phyloP scores from a whole-genome alignment of 2,888 invertebrate species.

The Choreutis nemorana region DNA sequence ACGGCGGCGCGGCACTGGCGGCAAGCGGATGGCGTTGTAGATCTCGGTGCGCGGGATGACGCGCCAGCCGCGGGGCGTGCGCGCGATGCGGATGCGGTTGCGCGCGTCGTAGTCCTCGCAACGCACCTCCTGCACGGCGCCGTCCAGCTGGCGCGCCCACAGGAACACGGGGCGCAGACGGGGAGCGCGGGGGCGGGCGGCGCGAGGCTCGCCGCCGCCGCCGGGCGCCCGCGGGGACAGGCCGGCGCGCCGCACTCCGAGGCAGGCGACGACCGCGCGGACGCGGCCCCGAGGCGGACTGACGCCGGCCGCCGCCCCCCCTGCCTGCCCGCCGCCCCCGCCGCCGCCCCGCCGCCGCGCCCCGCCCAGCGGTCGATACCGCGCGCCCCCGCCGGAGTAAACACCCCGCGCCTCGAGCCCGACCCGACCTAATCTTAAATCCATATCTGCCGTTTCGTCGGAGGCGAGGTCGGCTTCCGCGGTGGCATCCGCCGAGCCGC shows the following conservation, averaged over 20 bases:
- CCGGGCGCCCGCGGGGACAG: slow-evolving; percentile 55
- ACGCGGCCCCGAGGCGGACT: slow-evolving; percentile 60
- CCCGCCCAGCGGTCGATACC: slow-evolving; percentile 28
- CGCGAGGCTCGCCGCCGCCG: slow-evolving; percentile 63
- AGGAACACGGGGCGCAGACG: slow-evolving; percentile 84
- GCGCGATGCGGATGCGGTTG: slow-evolving; percentile 83
- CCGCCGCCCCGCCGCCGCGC: slow-evolving; percentile 29
- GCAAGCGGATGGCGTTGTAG: slow-evolving; percentile 52
- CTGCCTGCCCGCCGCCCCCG: slow-evolving; percentile 34
- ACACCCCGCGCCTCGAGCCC: slow-evolving; percentile 79
- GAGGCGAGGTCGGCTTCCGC: not conserved
- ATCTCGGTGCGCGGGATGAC: slow-evolving; percentile 81
- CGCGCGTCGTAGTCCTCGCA: slow-evolving; percentile 89
- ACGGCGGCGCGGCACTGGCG: slow-evolving; percentile 20
- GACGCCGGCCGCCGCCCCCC: slow-evolving; percentile 24
- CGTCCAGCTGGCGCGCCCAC: slow-evolving; percentile 84
- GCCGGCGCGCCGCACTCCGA: slow-evolving; percentile 53
- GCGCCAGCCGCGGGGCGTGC: slow-evolving; percentile 83
- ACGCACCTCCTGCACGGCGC: slow-evolving; percentile 82
- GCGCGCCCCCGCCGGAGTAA: slow-evolving; percentile 63
- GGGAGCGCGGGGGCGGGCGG: slow-evolving; percentile 57
- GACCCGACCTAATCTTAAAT: slow-evolving; percentile 43
- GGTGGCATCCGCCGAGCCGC: not conserved
- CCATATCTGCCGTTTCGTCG: slow-evolving; percentile 38
- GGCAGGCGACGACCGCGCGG: slow-evolving; percentile 58